A percentile compares a stretch with the other conserved stretches of the same genome.
phyloP scores from a whole-genome alignment of 1,140 invertebrate genomes.

The Eulimnadia texana region DNA sequence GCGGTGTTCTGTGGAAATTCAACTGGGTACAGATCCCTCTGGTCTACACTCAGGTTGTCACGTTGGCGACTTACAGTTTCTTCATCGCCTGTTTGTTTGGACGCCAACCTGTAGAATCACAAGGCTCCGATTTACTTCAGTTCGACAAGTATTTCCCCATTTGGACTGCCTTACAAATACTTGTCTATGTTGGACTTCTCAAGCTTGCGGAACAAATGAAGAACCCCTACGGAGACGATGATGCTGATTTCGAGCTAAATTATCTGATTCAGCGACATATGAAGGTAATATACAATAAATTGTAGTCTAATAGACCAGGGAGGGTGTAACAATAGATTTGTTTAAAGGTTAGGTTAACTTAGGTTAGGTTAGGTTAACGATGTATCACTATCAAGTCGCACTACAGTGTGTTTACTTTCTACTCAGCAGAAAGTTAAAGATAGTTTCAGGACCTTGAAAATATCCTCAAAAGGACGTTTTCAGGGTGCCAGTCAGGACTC shows the following conservation, averaged over 20 bases:
- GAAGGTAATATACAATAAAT: too few species aligned
- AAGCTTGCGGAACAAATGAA: constrained; percentile 56
- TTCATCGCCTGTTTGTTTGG: constrained; percentile 52
- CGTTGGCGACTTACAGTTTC: constrained; percentile 56
- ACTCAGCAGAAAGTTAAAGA: too few species aligned
- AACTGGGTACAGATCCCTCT: constrained; percentile 94
- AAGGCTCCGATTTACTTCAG: constrained; percentile 34
- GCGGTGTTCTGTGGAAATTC: constrained; percentile 60
- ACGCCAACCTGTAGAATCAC: constrained; percentile 38
- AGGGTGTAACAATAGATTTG: too few species aligned
- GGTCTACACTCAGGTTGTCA: constrained; percentile 91
- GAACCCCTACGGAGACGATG: constrained; percentile 61
- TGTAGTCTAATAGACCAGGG: not conserved
- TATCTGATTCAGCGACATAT: constrained; percentile 52
- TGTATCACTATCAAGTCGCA: too few species aligned
- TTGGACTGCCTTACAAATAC: constrained; percentile 56
- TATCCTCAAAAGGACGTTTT: too few species aligned
- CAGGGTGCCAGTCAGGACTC: too few species aligned
- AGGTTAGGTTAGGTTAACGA: too few species aligned
- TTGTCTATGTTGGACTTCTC: constrained; percentile 62
- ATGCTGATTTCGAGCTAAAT: constrained; percentile 60
- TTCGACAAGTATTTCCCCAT: constrained; percentile 53
- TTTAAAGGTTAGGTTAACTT: too few species aligned
- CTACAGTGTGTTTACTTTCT: too few species aligned
- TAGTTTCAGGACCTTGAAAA: too few species aligned